These are phyloP conservation scores for Meghimatium bilineatum DNA, from an alignment of 2,888 invertebrate genomes.

Conservation along the genomic window DNA sequence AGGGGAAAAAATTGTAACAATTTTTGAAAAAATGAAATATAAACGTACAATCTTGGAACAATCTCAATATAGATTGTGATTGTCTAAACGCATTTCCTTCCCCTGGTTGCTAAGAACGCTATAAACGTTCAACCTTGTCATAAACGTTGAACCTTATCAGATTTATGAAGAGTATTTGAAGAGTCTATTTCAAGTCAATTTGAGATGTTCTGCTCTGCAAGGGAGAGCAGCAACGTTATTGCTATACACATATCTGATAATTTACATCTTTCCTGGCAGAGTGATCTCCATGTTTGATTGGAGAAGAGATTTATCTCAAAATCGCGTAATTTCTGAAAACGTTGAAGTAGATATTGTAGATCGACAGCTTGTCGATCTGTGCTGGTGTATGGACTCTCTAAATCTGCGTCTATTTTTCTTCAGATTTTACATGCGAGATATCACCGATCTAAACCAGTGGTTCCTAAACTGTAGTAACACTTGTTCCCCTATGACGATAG, in stretches of 20 bases:
- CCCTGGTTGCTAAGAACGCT: not conserved
- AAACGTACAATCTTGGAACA: not conserved
- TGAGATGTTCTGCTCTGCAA: not conserved
- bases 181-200: slow-evolving; percentile 1
- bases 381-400: no score
- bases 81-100: not conserved
- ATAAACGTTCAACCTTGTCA: not conserved
- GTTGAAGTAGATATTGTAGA: no score
- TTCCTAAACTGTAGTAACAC: no score
- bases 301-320: not conserved
- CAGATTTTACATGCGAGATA: no score
- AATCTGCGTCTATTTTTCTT: no score
- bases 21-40: no score
- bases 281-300: not conserved
- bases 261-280: not conserved
- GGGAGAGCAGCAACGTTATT: not conserved
- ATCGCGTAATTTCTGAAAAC: not conserved
- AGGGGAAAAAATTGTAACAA: no score
- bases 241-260: not conserved
- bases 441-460: no score
- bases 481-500: no score
- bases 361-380: no score
- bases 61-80: not conserved
- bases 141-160: not conserved
- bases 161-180: not conserved